Conservation (phyloP, 1,140 invertebrate genomes). For the Dufourea novaeangliae region DNA sequence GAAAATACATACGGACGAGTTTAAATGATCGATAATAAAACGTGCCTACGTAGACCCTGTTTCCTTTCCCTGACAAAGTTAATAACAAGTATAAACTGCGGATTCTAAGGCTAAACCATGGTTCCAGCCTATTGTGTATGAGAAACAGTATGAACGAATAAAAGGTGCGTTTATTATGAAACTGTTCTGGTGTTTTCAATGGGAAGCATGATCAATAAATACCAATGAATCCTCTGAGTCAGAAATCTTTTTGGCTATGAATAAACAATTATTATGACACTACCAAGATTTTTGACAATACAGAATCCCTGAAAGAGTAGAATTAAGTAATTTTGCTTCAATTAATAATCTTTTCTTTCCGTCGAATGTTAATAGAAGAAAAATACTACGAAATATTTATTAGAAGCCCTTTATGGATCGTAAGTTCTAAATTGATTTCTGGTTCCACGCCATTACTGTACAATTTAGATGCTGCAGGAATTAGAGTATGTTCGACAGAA, state of each 20-base stretch:
- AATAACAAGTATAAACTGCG: neutral
- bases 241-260: neutral
- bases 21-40: constrained; percentile 68
- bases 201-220: constrained; percentile 6
- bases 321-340: no score
- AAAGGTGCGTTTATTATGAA: constrained; percentile 23
- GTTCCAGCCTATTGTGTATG: constrained; percentile 20
- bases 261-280: constrained; percentile 35
- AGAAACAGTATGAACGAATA: constrained; percentile 14
- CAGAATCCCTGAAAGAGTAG: no score
- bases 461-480: no score
- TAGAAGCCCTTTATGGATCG: no score
- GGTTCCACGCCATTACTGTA: no score
- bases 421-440: no score
- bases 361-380: no score
- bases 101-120: neutral
- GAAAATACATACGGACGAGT: constrained; percentile 19
- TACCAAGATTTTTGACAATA: no score
- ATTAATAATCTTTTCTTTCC: no score
- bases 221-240: neutral
- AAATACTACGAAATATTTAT: no score
- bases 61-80: constrained; percentile 7
- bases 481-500: no score
- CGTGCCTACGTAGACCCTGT: constrained; percentile 60
- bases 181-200: constrained; percentile 31